These are phyloP conservation scores for Dynastes tityus DNA, from an alignment of 2,888 invertebrate genomes.

Conservation along the genomic window DNA sequence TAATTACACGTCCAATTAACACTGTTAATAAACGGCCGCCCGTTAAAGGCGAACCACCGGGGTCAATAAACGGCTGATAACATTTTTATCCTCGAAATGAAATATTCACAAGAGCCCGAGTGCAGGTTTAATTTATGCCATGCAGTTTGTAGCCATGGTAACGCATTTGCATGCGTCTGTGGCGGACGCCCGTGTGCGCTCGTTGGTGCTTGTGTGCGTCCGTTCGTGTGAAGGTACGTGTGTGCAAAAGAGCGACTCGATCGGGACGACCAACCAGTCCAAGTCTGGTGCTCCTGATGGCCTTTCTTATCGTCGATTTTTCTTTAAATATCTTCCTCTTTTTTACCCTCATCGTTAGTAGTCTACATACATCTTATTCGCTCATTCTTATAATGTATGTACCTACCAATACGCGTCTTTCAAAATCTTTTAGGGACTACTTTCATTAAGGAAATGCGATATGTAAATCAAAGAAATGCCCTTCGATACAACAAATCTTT, in stretches of 20 bases:
- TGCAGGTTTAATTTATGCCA: slow-evolving; percentile 66
- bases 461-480: slow-evolving; percentile 21
- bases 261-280: slow-evolving; percentile 53
- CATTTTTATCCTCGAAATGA: slow-evolving; percentile 65
- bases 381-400: slow-evolving; percentile 2
- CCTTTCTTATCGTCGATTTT: slow-evolving; percentile 56
- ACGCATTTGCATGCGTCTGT: slow-evolving; percentile 67
- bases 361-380: slow-evolving; percentile 14
- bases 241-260: slow-evolving; percentile 44
- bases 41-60: slow-evolving; percentile 48
- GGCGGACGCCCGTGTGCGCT: slow-evolving; percentile 55
- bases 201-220: slow-evolving; percentile 51
- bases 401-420: neutral
- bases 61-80: slow-evolving; percentile 63
- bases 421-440: slow-evolving; percentile 5
- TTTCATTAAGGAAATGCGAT: slow-evolving; percentile 32
- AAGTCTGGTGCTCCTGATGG: slow-evolving; percentile 59
- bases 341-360: slow-evolving; percentile 25
- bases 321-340: slow-evolving; percentile 38
- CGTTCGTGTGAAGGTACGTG: slow-evolving; percentile 48
- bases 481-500: slow-evolving; percentile 26
- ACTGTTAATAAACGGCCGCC: slow-evolving; percentile 50
- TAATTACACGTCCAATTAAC: slow-evolving; percentile 51
- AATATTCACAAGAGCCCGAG: slow-evolving; percentile 64
- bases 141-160: slow-evolving; percentile 67